Evolutionary conservation across 2,888 invertebrate genomes (phyloP).

Genomic region (Drosophila lutescens): DNA sequence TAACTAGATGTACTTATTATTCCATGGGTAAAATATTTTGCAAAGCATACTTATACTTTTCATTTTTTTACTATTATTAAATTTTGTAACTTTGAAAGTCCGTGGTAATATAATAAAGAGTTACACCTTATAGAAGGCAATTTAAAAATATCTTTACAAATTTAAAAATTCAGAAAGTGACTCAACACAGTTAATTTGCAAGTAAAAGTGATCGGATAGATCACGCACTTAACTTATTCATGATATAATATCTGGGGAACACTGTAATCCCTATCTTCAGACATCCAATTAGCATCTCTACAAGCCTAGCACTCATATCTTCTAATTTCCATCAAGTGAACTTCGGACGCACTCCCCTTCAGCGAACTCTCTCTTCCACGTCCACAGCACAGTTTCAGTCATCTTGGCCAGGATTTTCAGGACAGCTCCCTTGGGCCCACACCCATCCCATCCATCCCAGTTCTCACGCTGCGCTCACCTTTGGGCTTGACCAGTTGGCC

Average conservation of each 20-base stretch:
- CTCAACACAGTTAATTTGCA: too few relatives aligned
- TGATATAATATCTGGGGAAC: not conserved
- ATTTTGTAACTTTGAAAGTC: too few relatives aligned
- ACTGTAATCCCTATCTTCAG: not conserved
- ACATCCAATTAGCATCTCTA: constrained; percentile 1
- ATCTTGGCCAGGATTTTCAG: constrained; percentile 6
- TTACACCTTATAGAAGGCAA: too few relatives aligned
- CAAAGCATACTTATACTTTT: not conserved
- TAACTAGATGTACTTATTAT: not conserved
- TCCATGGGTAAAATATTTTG: too few relatives aligned
- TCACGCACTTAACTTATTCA: not conserved
- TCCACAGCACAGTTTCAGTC: not conserved
- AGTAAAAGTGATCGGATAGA: too few relatives aligned
- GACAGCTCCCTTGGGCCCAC: constrained; percentile 58
- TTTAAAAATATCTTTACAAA: too few relatives aligned
- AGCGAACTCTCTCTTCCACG: not conserved
- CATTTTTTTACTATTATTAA: too few relatives aligned
- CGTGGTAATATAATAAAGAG: too few relatives aligned
- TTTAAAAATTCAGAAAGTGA: too few relatives aligned
- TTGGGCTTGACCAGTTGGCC: constrained; percentile 65
- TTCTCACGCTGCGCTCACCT: constrained; percentile 67
- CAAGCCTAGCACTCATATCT: constrained; percentile 13
- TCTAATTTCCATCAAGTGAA: constrained; percentile 20
- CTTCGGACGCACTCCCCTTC: not conserved
- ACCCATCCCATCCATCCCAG: constrained; percentile 53